Conservation (phyloP, 2,888 invertebrate species). For the Macrophya alboannulata region DNA sequence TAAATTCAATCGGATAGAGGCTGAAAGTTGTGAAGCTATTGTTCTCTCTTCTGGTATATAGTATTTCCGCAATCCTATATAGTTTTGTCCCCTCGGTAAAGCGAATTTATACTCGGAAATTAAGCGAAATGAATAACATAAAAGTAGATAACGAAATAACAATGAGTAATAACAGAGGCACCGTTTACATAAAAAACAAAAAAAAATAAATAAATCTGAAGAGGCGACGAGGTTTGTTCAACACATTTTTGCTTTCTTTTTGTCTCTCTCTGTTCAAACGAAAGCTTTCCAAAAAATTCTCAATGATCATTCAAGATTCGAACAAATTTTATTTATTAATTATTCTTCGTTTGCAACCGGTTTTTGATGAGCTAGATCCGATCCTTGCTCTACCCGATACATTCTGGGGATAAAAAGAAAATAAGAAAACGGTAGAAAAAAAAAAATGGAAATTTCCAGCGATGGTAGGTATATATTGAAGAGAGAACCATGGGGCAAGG, state of each 20-base stretch:
- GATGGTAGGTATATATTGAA: background rate
- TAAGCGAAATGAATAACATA: conserved; percentile 3
- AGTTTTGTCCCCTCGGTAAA: background rate
- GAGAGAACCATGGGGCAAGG: background rate
- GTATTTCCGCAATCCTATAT: conserved; percentile 16
- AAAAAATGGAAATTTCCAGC: conserved; percentile 4
- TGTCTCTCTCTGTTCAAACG: background rate
- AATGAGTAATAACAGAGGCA: conserved; percentile 7
- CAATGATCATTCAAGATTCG: background rate
- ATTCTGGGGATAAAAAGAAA: background rate
- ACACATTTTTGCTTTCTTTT: background rate
- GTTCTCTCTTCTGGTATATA: background rate
- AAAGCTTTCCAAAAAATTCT: background rate
- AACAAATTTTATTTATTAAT: background rate
- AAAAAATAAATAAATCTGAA: background rate
- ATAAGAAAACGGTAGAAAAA: background rate
- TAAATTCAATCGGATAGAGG: conserved; percentile 26
- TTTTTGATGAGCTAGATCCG: too few relatives aligned
- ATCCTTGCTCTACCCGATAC: background rate
- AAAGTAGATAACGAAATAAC: background rate
- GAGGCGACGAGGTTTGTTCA: background rate
- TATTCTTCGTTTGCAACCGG: too few relatives aligned
- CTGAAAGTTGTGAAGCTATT: conserved; percentile 14
- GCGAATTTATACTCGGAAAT: conserved; percentile 6
- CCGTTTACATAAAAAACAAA: background rate